These are phyloP conservation scores for Lepidurus couesii DNA, from an alignment of 1,140 invertebrate genomes.

Conservation along the genomic window DNA sequence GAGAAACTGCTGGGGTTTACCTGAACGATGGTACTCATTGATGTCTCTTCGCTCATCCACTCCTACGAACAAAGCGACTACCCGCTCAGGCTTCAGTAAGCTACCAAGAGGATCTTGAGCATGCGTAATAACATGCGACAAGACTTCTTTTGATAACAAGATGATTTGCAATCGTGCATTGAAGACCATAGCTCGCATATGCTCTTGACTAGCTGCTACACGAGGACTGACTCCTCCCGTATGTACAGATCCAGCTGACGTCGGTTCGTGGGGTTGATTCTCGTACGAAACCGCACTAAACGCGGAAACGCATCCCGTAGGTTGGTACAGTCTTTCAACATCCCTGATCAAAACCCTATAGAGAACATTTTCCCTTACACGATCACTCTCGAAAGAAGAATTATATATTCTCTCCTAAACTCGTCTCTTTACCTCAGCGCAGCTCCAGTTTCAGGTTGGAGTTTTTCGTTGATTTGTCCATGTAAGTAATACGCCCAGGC, in stretches of 20 bases:
- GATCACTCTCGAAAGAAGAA: background rate
- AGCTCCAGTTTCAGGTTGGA: background rate
- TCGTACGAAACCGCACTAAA: background rate
- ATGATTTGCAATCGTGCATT: constrained; percentile 27
- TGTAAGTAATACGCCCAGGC: constrained; percentile 27
- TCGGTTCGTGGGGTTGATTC: background rate
- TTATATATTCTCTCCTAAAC: background rate
- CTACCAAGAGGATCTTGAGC: constrained; percentile 32
- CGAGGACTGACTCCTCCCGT: background rate
- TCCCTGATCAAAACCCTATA: constrained; percentile 27
- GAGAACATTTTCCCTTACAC: background rate
- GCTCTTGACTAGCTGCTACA: constrained; percentile 23
- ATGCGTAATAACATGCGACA: constrained; percentile 28
- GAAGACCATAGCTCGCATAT: constrained; percentile 17
- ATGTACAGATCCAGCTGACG: background rate
- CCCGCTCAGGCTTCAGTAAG: constrained; percentile 27
- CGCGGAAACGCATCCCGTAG: background rate
- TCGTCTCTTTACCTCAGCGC: constrained; percentile 23
- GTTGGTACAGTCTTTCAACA: constrained; percentile 27
- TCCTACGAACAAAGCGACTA: constrained; percentile 26
- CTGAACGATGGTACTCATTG: constrained; percentile 29
- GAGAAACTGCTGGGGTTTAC: background rate
- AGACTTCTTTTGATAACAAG: constrained; percentile 28
- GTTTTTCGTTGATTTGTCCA: background rate
- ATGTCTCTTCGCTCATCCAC: constrained; percentile 30